Base-by-base conservation (phyloP, 2,888 invertebrate species). In the Callimorpha dominula region DNA sequence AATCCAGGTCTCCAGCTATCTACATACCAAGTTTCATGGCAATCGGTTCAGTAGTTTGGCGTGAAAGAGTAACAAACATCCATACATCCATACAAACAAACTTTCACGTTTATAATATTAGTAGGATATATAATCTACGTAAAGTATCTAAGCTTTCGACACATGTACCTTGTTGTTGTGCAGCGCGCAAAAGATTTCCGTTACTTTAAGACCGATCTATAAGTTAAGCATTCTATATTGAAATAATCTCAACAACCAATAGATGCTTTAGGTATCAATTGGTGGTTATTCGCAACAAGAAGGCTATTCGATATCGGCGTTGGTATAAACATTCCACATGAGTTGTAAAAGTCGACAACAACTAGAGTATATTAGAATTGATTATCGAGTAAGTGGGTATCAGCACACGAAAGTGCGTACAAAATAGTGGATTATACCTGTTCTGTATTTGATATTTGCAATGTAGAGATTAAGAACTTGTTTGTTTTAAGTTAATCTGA, bases 141-240 rank as follows among this genome's bases (percentile, higher is more conserved):
- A 6, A 46, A 57, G 67, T 40, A 62, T 62, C 62, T 60, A 31
- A 62, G 40, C n/a, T 31, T 15, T 6, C 0, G 0, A 46, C 6
- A 46, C 43, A 6, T 46, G 1, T 46, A 46, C 6, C 6, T 46
- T 46, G 43, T 46, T 46, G 4, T 46, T 46, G 3, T 46, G 9
- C 43, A 46, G 43, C 43, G 4, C 43, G 1, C 43, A 8, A 46
- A 31, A 60, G 7, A 11, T 57, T 17, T 71, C 69, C 62, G 54
- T 73, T 80, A 78, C 31, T 71, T 74, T 63, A 1, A 52, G 71
- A 80, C 60, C 73, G 65, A 65, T 31, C 7, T 66, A 65, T 73
- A 80, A 20, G 67, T 49, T 15, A 67, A 73, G 79, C 78, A 79
- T 52, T 67, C 46, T 62, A 52, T 75, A 80, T 81, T 82, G 80